These are phyloP conservation scores for Rhinella marina DNA, from an alignment of 2,797 vertebrate genomes.

Conservation along the genomic window DNA sequence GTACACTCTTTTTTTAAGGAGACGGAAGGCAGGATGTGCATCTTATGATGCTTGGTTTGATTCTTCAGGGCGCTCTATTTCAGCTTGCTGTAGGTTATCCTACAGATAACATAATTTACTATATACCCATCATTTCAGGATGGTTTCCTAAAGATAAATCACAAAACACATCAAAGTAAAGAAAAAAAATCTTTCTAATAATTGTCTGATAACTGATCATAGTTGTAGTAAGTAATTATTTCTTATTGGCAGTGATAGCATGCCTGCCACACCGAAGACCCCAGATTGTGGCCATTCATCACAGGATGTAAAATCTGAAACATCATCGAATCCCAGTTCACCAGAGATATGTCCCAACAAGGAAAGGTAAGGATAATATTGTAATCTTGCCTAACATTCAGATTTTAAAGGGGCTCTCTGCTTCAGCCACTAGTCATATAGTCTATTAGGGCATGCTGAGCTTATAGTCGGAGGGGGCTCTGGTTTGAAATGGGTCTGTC, in stretches of 20 bases:
- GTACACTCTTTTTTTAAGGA: background rate
- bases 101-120: too few relatives aligned
- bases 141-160: background rate
- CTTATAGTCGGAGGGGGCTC: background rate
- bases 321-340: slow-evolving; percentile 94
- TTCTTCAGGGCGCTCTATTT: background rate
- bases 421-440: background rate
- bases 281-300: slow-evolving; percentile 83
- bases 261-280: slow-evolving; percentile 82
- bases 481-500: background rate
- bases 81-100: too few relatives aligned
- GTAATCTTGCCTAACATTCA: background rate
- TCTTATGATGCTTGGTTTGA: background rate
- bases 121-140: too few relatives aligned
- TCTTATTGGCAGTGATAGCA: slow-evolving; percentile 71
- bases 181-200: background rate
- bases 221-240: background rate
- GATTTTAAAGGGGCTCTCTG: background rate
- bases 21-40: background rate
- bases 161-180: background rate
- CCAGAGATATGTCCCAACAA: slow-evolving; percentile 95
- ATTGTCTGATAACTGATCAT: background rate
- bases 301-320: slow-evolving; percentile 91
- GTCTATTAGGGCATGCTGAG: background rate
- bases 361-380: slow-evolving; percentile 80